Conservation (phyloP, 2,113 vertebrate genomes). For the Thryonomys swinderianus region DNA sequence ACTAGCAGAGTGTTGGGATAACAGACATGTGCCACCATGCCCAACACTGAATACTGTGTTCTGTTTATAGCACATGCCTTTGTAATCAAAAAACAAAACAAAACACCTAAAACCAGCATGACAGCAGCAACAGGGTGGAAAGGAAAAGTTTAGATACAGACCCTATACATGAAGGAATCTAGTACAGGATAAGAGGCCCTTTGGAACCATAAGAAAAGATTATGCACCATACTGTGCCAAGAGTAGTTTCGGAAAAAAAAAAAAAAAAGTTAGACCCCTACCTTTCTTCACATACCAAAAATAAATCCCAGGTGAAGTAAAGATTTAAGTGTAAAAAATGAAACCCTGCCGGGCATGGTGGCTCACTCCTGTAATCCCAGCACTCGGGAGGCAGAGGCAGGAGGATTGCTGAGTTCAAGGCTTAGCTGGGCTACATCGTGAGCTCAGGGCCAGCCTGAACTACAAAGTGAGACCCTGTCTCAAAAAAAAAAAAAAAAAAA, state of each 20-base stretch:
- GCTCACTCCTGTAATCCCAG: too few species aligned
- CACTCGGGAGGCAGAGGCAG: too few species aligned
- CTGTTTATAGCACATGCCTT: not conserved
- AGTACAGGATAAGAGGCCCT: too few species aligned
- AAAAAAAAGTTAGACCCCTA: not conserved
- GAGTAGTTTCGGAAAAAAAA: not conserved
- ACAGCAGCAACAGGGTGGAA: not conserved
- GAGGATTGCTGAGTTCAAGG: too few species aligned
- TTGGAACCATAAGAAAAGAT: not conserved
- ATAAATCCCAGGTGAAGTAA: not conserved
- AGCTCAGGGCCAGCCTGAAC: too few species aligned
- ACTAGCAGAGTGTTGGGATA: not conserved
- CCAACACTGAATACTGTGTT: not conserved
- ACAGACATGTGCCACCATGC: not conserved
- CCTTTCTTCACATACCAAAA: not conserved
- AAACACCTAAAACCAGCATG: not conserved
- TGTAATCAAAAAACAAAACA: slow-evolving; percentile 2
- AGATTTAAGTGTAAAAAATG: slow-evolving; percentile 36
- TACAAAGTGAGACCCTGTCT: too few species aligned
- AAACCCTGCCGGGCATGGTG: too few species aligned
- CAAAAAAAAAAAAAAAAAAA: too few species aligned
- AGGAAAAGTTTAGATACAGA: not conserved
- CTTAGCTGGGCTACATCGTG: too few species aligned
- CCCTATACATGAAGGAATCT: not conserved
- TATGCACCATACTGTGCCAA: not conserved